phyloP scores from a whole-genome alignment of 2,113 vertebrate genomes.

The Falco punctatus region DNA sequence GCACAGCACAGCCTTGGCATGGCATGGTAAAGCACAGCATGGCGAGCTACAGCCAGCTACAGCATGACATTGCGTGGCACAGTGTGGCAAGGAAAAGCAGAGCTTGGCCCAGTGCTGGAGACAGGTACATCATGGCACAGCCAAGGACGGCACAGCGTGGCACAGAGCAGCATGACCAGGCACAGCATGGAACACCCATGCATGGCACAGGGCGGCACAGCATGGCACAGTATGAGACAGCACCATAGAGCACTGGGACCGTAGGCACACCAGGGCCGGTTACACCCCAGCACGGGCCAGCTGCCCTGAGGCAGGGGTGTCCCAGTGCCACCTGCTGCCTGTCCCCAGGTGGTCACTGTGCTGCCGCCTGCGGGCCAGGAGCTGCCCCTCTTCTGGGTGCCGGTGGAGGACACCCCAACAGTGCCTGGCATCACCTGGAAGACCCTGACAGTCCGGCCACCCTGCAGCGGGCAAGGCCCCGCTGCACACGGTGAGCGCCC shows the following conservation, averaged over 20 bases:
- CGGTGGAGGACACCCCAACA: constrained; percentile 59
- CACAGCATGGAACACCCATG: background rate
- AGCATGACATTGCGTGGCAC: background rate
- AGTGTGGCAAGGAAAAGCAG: background rate
- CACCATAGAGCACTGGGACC: background rate
- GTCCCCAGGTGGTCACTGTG: constrained; percentile 74
- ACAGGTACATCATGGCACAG: background rate
- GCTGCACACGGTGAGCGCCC: rapidly evolving
- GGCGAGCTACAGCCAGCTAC: no score
- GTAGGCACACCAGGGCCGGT: rapidly evolving
- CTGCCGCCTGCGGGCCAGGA: constrained; percentile 61
- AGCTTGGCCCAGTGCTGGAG: background rate
- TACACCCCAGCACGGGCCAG: constrained; percentile 76
- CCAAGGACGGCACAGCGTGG: background rate
- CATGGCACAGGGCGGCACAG: no score
- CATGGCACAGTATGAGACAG: no score
- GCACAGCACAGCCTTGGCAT: background rate
- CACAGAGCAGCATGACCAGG: background rate
- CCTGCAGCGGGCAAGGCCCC: background rate
- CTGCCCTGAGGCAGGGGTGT: constrained; percentile 74
- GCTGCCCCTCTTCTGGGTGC: constrained; percentile 66
- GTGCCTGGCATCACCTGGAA: constrained; percentile 79
- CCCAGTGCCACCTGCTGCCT: rapidly evolving
- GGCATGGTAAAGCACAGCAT: background rate
- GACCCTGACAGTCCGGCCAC: constrained; percentile 68